Base-by-base conservation (phyloP, 2,888 invertebrate species). In the Dendrolimus pini region DNA sequence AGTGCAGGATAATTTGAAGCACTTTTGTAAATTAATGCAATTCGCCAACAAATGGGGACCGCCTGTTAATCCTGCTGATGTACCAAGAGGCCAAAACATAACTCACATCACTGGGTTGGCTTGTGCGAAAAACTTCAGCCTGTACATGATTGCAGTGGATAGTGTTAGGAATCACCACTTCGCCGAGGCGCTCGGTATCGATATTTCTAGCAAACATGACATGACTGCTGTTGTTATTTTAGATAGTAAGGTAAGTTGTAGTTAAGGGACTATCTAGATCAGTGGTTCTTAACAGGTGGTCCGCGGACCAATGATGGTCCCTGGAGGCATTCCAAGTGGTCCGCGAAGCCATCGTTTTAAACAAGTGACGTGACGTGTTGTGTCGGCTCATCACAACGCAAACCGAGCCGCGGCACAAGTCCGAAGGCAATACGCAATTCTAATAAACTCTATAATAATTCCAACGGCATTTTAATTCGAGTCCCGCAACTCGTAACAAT, bases 151-250 rank as follows among this genome's bases (percentile, higher is more conserved):
- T 52, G 95, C 95, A 0, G 91, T 97, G 67, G 96, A 97, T 75
- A 95, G 95, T 65, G 80, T 94, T 1, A 84, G 92, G 57, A 95
- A 95, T 73, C 93, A 93, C 66, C 93, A 95, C 70, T 95, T 96
- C 74, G 95, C 96, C 0, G 94, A 95, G 73, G 92, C 93, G 41
- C 91, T 97, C 7, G 96, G 96, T 2, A 91, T 96, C 30, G 93
- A 96, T 77, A 82, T 95, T 47, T 78, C 82, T 10, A 91, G 87
- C 54, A 88, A 78, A 60, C 90, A 83, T 60, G 93, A 95, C 70
- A 93, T 91, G 82, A 95, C 94, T 47, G 92, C 93, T 41, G 93
- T 93, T 54, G 92, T 95, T 58, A 94, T 96, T 70, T 83, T 96
- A 64, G 94, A 96, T 81, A 92, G 93, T 65, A 91, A 93, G 88